Base-by-base conservation (phyloP, 2,113 vertebrate genomes). In the Hepsetus odoe region DNA sequence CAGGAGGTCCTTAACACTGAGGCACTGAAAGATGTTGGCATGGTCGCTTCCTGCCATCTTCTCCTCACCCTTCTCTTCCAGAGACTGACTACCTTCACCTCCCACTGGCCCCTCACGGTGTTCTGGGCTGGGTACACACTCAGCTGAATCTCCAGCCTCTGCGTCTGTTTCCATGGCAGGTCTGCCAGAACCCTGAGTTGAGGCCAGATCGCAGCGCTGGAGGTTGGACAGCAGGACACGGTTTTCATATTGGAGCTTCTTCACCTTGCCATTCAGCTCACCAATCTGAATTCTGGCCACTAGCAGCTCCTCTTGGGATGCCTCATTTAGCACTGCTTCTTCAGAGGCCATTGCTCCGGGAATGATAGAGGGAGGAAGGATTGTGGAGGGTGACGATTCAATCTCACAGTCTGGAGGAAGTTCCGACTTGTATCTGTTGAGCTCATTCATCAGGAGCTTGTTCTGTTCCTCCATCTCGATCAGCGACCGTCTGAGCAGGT, bases 221-320 rank as follows among this genome's bases (percentile, higher is more conserved):
- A 99, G 93, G 90, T 98, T 98, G 89, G 97, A 98, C 40, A 99
- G 94, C 8, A 99, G 93, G 74, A 99, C 96, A 0, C 97, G 92
- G 87, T 99, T 99, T 91, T 99, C 98, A 0, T 99, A 99, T 90
- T 99, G 97, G n/a, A 99, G 93, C 90, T 99, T 99, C 91, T 99
- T 98, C 79, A 99, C 94, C 85, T 98, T 99, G 68, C 96, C 95
- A 0, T 92, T 95, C 81, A 99, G 94, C 84, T 99, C 98, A 0
- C 93, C 92, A 55, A 99, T 96, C 92, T 99, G 98, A 82, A 96
- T 92, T 79, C 94, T 94, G 20, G 96, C 95, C 0, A 93, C 85
- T 5, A 93, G 88, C 77, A 99, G 92, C 86, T 98, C 96, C 89
- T 98, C 96, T 88, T 96, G 94, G 5, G 93, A 92, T 35, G 95